Conservation (phyloP, 2,113 vertebrate species). For the Nibea albiflora region DNA sequence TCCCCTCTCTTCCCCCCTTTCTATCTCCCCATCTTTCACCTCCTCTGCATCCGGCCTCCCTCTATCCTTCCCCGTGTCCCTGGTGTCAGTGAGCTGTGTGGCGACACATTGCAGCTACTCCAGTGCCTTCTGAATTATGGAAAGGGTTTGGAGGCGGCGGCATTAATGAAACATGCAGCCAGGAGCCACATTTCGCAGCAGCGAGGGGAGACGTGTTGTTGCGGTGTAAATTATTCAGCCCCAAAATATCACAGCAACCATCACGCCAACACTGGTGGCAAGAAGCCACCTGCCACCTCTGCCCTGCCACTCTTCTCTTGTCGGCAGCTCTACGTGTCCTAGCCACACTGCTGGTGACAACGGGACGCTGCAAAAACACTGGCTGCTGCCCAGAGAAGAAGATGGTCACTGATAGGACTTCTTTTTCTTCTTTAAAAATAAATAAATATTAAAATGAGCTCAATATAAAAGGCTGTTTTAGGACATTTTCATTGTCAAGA, state of each 20-base stretch:
- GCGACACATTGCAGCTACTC: conserved; percentile 86
- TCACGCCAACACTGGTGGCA: conserved; percentile 73
- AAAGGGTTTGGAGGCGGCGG: conserved; percentile 81
- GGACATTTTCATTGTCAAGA: neutral
- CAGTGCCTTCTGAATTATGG: conserved; percentile 89
- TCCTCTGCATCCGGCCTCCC: conserved; percentile 78
- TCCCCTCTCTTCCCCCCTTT: conserved; percentile 26
- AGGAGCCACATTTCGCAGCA: conserved; percentile 71
- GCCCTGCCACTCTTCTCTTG: conserved; percentile 52
- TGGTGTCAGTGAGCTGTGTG: conserved; percentile 85
- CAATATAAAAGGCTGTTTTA: neutral
- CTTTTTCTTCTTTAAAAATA: neutral
- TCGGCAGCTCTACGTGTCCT: conserved; percentile 36
- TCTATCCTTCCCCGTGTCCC: conserved; percentile 75
- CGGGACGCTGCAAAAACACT: conserved; percentile 16
- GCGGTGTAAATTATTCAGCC: conserved; percentile 83
- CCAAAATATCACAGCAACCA: conserved; percentile 80
- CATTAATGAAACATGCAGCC: conserved; percentile 92
- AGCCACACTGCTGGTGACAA: conserved; percentile 38
- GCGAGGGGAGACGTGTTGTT: conserved; percentile 77
- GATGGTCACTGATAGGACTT: neutral
- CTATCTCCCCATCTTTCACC: conserved; percentile 80
- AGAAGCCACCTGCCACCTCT: conserved; percentile 79
- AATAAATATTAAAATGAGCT: neutral
- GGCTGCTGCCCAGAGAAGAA: conserved; percentile 25